These are phyloP conservation scores for Seriola quinqueradiata DNA, from an alignment of 2,113 vertebrate genomes.

Conservation along the genomic window DNA sequence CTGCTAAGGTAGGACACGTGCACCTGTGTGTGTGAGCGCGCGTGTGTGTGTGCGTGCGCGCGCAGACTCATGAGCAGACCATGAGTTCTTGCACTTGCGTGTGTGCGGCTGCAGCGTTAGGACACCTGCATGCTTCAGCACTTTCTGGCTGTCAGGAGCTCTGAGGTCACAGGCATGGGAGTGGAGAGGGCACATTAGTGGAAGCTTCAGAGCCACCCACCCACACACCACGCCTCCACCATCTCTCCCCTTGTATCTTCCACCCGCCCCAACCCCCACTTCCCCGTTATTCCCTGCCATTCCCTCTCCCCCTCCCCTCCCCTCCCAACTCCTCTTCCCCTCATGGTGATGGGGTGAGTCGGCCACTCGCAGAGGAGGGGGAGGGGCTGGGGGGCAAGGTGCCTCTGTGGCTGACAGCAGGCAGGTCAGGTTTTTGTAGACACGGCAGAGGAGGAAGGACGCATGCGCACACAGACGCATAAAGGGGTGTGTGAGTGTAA, in stretches of 20 bases:
- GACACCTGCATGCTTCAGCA: slow-evolving; percentile 83
- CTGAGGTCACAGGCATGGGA: slow-evolving; percentile 77
- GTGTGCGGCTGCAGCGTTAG: slow-evolving; percentile 63
- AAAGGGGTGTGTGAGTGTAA: slow-evolving; percentile 13
- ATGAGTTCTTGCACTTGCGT: slow-evolving; percentile 1
- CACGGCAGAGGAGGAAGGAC: slow-evolving; percentile 52
- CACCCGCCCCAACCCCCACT: slow-evolving; percentile 15
- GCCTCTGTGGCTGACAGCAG: slow-evolving; percentile 73
- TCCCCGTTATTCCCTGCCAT: slow-evolving; percentile 34
- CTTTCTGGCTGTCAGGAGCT: slow-evolving; percentile 75
- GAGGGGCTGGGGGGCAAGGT: slow-evolving; percentile 41
- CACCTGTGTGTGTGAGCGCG: slow-evolving; percentile 21
- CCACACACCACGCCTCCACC: slow-evolving; percentile 34
- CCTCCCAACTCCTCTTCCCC: slow-evolving; percentile 23
- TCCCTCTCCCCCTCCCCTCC: slow-evolving; percentile 12
- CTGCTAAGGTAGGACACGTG: slow-evolving; percentile 57
- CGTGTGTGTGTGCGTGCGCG: slow-evolving; percentile 16
- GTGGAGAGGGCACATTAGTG: slow-evolving; percentile 69
- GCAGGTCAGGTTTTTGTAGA: slow-evolving; percentile 71
- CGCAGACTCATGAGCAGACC: neutral
- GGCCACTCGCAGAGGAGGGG: slow-evolving; percentile 29
- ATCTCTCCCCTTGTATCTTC: slow-evolving; percentile 11
- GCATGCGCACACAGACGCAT: slow-evolving; percentile 33
- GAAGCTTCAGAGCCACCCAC: slow-evolving; percentile 63
- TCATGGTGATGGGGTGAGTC: slow-evolving; percentile 65